phyloP scores from a whole-genome alignment of 92 coral and sea anemone species.

The Montipora capitata region DNA sequence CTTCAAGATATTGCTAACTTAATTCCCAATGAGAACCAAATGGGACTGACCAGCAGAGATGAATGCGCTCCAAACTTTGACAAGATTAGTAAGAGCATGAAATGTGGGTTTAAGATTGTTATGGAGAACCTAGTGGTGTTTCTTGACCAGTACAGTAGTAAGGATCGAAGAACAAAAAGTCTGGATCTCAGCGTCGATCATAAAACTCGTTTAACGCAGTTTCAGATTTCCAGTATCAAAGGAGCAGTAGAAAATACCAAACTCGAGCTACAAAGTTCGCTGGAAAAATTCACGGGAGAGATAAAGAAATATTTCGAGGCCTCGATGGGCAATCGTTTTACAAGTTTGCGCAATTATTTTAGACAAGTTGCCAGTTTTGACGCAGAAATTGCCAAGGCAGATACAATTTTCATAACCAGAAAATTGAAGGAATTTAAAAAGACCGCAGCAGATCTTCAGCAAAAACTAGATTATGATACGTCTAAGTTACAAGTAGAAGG shows the following conservation, averaged over 20 bases:
- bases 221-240: conserved; percentile 69
- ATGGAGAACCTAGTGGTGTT: conserved; percentile 59
- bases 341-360: conserved; percentile 45
- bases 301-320: conserved; percentile 59
- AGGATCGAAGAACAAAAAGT: conserved; percentile 48
- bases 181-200: conserved; percentile 61
- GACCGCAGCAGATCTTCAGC: conserved; percentile 44
- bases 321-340: conserved; percentile 62
- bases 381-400: conserved; percentile 65
- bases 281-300: conserved; percentile 48
- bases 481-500: conserved; percentile 53
- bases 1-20: conserved; percentile 52
- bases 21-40: conserved; percentile 54
- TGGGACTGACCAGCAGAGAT: conserved; percentile 68
- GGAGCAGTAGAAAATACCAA: conserved; percentile 63
- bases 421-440: conserved; percentile 46
- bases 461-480: conserved; percentile 51
- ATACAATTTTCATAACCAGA: conserved; percentile 55
- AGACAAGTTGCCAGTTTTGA: conserved; percentile 60
- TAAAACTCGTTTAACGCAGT: conserved; percentile 54
- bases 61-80: conserved; percentile 63
- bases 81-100: conserved; percentile 42
- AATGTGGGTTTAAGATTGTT: conserved; percentile 60
- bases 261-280: conserved; percentile 62
- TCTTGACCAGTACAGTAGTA: conserved; percentile 59